Base-by-base conservation (phyloP, 2,888 invertebrate genomes). In the Tortrix viridana region DNA sequence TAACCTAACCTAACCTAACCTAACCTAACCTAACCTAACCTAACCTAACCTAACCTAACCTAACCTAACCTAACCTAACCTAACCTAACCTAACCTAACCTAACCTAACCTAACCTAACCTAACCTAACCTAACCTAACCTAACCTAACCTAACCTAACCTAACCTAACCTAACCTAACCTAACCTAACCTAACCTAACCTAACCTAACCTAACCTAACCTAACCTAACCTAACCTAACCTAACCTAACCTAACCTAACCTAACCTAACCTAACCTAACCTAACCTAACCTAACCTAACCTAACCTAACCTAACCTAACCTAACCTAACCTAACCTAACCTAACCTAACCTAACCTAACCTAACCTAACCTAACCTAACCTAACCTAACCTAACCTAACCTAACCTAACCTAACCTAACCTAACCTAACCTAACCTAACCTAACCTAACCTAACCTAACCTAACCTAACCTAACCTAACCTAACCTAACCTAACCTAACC, bases 151-250 rank as follows among this genome's bases (percentile, higher is more conserved):
- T 48, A 69, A 68, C 68, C 62, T 54, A 67, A 68, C 69, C 67
- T 58, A 67, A 65, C 70, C 67, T 64, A 69, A 69, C 68, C 70
- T 66, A 71, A 67, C 67, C 62, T 50, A 62, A 57, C 65, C 47
- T 47, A 47, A 47, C 47, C 47, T 47, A 47, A 47, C 47, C 66
- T 49, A 67, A 52, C 64, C 60, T 47, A 65, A 64, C 60, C 63
- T 43, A 63, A 59, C 57, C 65, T 54, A 67, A 63, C 63, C 66
- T 55, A 64, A 63, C 63, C 63, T 43, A 67, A 62, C 71, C 71
- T 26, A 26, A 38, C 53, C 53, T 53, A 53, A 53, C 53, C 53
- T 53, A 53, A 53, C 53, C 53, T 53, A 53, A 53, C 53, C 53
- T 53, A 53, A 53, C 53, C 53, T 53, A 53, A 53, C 53, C 53